A percentile compares a stretch with the other conserved stretches of the same genome.
Evolutionary conservation across 2,113 vertebrate species (phyloP).

Genomic region (Hippocampus comes): DNA sequence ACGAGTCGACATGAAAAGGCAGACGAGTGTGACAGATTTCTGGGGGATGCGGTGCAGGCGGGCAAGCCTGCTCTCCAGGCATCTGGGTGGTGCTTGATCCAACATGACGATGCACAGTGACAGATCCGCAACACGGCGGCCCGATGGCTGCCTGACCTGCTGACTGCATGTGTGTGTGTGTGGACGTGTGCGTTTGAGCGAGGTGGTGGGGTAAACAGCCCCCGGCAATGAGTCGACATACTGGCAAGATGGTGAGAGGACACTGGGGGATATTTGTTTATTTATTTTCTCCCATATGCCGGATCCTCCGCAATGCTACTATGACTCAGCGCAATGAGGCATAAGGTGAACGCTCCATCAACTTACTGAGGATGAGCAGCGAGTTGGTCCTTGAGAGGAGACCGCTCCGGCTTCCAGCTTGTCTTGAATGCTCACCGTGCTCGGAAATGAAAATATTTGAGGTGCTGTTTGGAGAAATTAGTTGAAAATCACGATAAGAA

Average conservation of each 20-base stretch:
- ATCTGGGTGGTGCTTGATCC: conserved; percentile 40
- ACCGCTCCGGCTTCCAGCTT: conserved; percentile 31
- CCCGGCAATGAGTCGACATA: conserved; percentile 36
- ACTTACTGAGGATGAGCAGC: conserved; percentile 45
- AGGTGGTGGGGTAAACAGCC: conserved; percentile 39
- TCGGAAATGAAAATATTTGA: background rate
- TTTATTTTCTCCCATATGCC: conserved; percentile 64
- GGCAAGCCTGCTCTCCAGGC: conserved; percentile 33
- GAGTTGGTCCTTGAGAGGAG: conserved; percentile 35
- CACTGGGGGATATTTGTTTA: conserved; percentile 60
- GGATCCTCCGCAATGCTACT: conserved; percentile 61
- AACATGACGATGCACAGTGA: conserved; percentile 56
- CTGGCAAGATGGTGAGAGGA: conserved; percentile 58
- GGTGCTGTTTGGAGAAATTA: background rate
- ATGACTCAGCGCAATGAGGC: conserved; percentile 66
- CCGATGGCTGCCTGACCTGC: conserved; percentile 36
- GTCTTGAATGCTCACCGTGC: conserved; percentile 14
- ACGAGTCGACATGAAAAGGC: conserved; percentile 1
- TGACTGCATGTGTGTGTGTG: conserved; percentile 15
- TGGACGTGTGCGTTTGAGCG: background rate
- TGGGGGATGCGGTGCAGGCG: conserved; percentile 19
- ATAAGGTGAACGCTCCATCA: conserved; percentile 57
- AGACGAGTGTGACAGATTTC: conserved; percentile 45
- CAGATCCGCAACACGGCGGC: conserved; percentile 45
- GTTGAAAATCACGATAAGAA: background rate